Evolutionary conservation across 2,797 vertebrate species (phyloP), one percentile per base, ranked within the genome.

Genomic region (Rhinogobio ventralis): DNA sequence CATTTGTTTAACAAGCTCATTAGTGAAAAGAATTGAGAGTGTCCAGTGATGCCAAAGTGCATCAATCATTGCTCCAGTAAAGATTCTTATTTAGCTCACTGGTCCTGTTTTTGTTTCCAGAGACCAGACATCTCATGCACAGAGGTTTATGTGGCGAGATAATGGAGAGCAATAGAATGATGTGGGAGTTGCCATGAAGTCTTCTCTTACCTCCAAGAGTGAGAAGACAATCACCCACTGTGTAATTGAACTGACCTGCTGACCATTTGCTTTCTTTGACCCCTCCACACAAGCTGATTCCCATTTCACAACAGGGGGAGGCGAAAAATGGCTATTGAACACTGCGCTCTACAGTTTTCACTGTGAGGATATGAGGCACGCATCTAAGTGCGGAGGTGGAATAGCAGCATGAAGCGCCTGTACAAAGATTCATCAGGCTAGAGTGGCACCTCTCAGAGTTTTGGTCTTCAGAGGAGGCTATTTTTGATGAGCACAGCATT

Each of bases 241-340:
- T 89, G 89, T 92, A 92, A 93, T 87, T 90, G 90, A 93, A 91
- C 85, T 85, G 90, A 88, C 89, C 85, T 82, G 82, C 86, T 91
- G 89, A 88, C 88, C 89, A 74, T 72, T 89, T 88, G 86, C 87
- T 79, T 73, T 83, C 77, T 80, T 76, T 79, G 86, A 89, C 90
- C 89, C 72, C 79, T 74, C 62, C 81, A 72, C 77, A 82, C 76
- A 89, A 88, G 77, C 86, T 68, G 79, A 81, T 86, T 85, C 82
- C 62, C 84, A 83, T 86, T 87, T 86, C 81, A 74, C 81, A 79
- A 87, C 66, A 71, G 86, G 86, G 84, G 19, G 79, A 66, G 49
- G 49, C 17, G 15, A 55, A 51, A 83, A 77, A 85, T 81, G 67
- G 78, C 72, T 75, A 72, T 85, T 78, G 86, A 76, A 64, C 33